Conservation (phyloP, 2,797 vertebrate species). For the Lagodon rhomboides region DNA sequence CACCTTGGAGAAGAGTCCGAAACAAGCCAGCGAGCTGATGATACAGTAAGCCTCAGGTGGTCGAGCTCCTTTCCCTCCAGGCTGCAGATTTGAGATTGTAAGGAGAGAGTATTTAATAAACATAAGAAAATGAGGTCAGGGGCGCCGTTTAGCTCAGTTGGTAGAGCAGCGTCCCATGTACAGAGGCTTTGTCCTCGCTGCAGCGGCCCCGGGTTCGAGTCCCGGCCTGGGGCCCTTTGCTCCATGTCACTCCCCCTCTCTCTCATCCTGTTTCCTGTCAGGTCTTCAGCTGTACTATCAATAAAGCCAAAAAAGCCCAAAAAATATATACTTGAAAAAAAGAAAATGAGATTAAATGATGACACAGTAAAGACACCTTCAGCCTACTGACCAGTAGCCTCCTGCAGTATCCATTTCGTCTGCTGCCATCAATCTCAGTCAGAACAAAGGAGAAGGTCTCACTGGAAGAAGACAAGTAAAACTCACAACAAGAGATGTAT, state of each 20-base stretch:
- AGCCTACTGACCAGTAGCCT: slow-evolving; percentile 90
- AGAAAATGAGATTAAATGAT: not conserved
- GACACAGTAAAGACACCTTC: not conserved
- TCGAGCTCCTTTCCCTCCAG: slow-evolving; percentile 89
- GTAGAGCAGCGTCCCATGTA: too few relatives aligned
- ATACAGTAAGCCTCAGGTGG: slow-evolving; percentile 96
- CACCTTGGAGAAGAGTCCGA: slow-evolving; percentile 97
- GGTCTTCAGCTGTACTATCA: too few relatives aligned
- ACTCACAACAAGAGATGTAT: not conserved
- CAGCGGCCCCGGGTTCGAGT: too few relatives aligned
- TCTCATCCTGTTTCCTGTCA: too few relatives aligned
- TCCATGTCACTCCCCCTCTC: too few relatives aligned
- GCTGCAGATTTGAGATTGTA: slow-evolving; percentile 77
- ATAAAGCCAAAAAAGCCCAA: too few relatives aligned
- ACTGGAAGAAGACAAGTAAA: slow-evolving; percentile 73
- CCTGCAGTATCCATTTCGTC: slow-evolving; percentile 96
- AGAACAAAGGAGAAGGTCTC: slow-evolving; percentile 98
- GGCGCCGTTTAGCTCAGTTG: too few relatives aligned
- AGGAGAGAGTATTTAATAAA: not conserved
- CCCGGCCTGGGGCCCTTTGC: too few relatives aligned
- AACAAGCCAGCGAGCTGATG: slow-evolving; percentile 95
- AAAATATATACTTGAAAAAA: too few relatives aligned
- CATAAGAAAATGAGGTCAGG: not conserved
- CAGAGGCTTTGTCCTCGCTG: too few relatives aligned
- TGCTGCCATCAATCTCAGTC: slow-evolving; percentile 94